A percentile compares a stretch with the other conserved stretches of the same genome.
Evolutionary conservation across 2,888 invertebrate genomes (phyloP).

Genomic region (Patella pellucida): DNA sequence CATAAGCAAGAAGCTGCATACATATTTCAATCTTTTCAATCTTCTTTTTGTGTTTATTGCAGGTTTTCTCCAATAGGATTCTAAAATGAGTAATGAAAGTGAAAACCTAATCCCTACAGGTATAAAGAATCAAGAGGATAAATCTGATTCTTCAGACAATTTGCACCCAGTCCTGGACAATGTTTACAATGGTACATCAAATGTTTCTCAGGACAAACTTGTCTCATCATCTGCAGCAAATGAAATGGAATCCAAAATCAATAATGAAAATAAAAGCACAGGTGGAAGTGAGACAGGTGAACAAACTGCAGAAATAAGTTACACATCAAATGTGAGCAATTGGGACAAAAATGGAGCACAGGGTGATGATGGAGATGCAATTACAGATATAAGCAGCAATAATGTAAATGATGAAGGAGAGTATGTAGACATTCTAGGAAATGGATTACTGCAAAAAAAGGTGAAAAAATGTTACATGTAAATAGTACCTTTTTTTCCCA

Average conservation of each 20-base stretch:
- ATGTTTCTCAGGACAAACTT: no score
- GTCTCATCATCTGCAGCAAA: background rate
- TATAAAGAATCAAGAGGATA: no score
- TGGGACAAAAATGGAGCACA: conserved; percentile 16
- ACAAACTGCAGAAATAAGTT: conserved; percentile 16
- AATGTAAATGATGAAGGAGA: conserved; percentile 68
- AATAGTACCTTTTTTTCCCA: no score
- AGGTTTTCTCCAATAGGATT: no score
- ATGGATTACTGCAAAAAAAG: conserved; percentile 79
- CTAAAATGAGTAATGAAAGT: no score
- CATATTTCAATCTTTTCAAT: no score
- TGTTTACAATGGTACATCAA: no score
- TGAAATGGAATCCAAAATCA: background rate
- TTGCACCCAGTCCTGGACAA: no score
- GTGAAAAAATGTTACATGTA: conserved; percentile 52
- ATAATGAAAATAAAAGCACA: background rate
- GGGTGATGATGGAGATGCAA: conserved; percentile 18
- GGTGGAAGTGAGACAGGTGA: conserved; percentile 4
- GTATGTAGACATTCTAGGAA: conserved; percentile 85
- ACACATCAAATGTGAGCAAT: conserved; percentile 22
- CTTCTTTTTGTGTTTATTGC: no score
- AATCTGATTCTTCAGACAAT: no score
- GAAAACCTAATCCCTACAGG: no score
- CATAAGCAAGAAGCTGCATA: no score
- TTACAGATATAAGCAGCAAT: background rate